A percentile compares a stretch with the other conserved stretches of the same genome.
phyloP scores from a whole-genome alignment of 2,797 vertebrate genomes.

The Lophius americanus region DNA sequence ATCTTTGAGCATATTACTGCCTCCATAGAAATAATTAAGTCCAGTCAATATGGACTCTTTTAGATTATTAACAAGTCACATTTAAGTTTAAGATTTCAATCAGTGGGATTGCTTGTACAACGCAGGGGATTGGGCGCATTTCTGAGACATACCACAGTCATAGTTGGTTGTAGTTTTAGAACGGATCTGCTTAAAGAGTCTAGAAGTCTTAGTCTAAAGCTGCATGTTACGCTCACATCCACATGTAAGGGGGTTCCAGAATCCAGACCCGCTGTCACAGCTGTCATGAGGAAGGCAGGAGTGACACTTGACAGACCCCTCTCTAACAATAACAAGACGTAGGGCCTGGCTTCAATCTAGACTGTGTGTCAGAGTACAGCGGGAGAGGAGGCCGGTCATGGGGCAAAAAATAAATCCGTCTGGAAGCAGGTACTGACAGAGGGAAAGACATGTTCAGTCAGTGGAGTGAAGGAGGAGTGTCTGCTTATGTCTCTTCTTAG shows the following conservation, averaged over 20 bases:
- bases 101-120: too few species aligned
- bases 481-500: slow-evolving; percentile 1
- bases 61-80: too few species aligned
- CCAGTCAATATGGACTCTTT: too few species aligned
- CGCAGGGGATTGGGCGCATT: too few species aligned
- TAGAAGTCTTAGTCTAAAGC: not conserved
- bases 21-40: too few species aligned
- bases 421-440: slow-evolving; percentile 13
- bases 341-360: slow-evolving; percentile 43
- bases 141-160: too few species aligned
- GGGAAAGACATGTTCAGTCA: slow-evolving; percentile 1
- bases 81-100: too few species aligned
- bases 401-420: slow-evolving; percentile 34
- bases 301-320: slow-evolving; percentile 5
- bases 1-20: too few species aligned
- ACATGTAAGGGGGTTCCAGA: slow-evolving; percentile 28
- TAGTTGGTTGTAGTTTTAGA: not conserved
- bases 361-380: slow-evolving; percentile 23
- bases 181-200: not conserved
- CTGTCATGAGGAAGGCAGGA: slow-evolving; percentile 29
- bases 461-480: not conserved
- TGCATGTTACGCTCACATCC: not conserved
- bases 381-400: slow-evolving; percentile 13
- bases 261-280: slow-evolving; percentile 4
- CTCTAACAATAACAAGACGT: slow-evolving; percentile 40